phyloP scores from a whole-genome alignment of 2,113 vertebrate genomes.

The Myotis davidii region DNA sequence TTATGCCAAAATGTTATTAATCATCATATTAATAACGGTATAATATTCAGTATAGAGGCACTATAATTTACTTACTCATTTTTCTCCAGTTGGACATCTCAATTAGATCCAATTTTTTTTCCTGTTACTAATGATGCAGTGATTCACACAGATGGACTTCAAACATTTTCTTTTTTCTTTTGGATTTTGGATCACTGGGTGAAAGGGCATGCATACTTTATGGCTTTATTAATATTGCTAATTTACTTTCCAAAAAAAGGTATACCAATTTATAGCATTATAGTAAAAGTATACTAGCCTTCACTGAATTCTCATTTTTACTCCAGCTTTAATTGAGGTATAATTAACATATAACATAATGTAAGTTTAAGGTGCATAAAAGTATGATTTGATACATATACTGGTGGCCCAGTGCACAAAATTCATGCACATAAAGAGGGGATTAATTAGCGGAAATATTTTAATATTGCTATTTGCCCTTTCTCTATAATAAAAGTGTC shows the following conservation, averaged over 20 bases:
- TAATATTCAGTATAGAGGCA: conserved; percentile 14
- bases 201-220: neutral
- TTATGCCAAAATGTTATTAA: conserved; percentile 8
- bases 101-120: neutral
- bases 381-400: neutral
- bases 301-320: neutral
- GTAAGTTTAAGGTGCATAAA: neutral
- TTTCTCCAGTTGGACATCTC: neutral
- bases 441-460: too few species aligned
- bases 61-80: neutral
- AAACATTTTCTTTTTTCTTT: neutral
- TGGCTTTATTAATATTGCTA: neutral
- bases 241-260: neutral
- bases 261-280: neutral
- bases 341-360: neutral
- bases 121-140: neutral
- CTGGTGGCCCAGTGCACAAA: too few species aligned
- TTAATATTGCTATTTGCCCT: too few species aligned
- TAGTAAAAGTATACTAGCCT: neutral
- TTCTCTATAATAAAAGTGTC: too few species aligned
- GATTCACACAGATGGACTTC: neutral
- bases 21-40: neutral
- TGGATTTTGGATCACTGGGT: neutral
- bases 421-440: too few species aligned
- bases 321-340: neutral